Evolutionary conservation across 1,140 invertebrate genomes (phyloP), one percentile per base, ranked within the genome.

Genomic region (Brachionus asplanchnoidis): DNA sequence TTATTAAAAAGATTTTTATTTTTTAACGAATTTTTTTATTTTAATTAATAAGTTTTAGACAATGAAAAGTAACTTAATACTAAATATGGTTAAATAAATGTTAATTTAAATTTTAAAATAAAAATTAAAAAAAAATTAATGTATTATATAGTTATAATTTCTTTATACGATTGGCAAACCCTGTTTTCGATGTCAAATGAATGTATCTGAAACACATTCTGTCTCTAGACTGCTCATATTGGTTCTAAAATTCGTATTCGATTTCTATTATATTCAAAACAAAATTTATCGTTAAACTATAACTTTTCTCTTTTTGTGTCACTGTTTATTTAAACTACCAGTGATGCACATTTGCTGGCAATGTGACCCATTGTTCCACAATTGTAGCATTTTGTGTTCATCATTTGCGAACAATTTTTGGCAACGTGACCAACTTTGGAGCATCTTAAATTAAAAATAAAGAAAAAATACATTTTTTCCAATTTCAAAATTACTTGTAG

Each of bases 371-470:
- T 44, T 65, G 79, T 82, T 44, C 79, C 79, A 68, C 79, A 82
- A 14, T 82, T 82, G 53, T 82, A 82, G 86, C 87, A 73, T 75
- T 85, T 66, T 9, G 36, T 53, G 40, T 82, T 53, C 32, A 65
- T 65, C 79, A 82, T 68, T 26, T 65, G 53, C 1, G 53, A 68
- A 17, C 79, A 82, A 68, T 82, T 68, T 28, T 68, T 60, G 14
- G 79, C 32, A 7, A 82, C 53, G 14, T 82, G 79, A 12, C 79
- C 79, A 14, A 42, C 65, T 32, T 68, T 82, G 40, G 40, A 65
- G 4, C 79, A 82, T 65, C 78, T 79, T 32, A 44, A 17, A 44
- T 42, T 23, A 3, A 3, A 0, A 5, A 4, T 3, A 7, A 36
- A 36, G 1, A 11, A 12, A 70, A 32, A 32, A n/a, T 32, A 70